Conservation (phyloP, 1,140 invertebrate genomes). For the Marisa cornuarietis region DNA sequence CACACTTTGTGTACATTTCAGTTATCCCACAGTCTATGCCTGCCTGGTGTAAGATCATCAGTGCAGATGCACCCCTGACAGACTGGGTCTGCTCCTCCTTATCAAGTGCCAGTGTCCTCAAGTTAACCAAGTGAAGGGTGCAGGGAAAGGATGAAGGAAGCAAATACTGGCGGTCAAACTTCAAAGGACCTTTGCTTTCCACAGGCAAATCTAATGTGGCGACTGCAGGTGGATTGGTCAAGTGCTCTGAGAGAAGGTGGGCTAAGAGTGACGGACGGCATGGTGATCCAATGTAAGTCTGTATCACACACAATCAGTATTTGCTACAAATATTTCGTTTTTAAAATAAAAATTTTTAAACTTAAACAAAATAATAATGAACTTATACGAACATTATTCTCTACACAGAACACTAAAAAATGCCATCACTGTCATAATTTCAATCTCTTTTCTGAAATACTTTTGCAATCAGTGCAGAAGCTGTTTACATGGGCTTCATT, state of each 20-base stretch:
- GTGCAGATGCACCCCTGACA: slow-evolving; percentile 8
- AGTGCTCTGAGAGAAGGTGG: slow-evolving; percentile 24
- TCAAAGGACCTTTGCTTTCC: slow-evolving; percentile 73
- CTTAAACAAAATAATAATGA: not conserved
- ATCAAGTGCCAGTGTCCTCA: slow-evolving; percentile 20
- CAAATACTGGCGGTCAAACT: slow-evolving; percentile 5
- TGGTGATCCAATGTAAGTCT: not conserved
- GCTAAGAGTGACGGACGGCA: slow-evolving; percentile 31
- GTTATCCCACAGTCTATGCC: slow-evolving; percentile 31
- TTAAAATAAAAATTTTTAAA: not conserved
- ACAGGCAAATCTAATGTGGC: slow-evolving; percentile 67
- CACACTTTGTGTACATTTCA: slow-evolving; percentile 22
- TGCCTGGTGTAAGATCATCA: slow-evolving; percentile 28
- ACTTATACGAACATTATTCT: not conserved
- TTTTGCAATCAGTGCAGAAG: no score
- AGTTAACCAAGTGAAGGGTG: slow-evolving; percentile 44
- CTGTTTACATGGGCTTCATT: no score
- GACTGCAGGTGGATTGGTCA: slow-evolving; percentile 27
- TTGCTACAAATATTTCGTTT: not conserved
- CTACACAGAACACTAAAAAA: slow-evolving; percentile 36
- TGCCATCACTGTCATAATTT: slow-evolving; percentile 70
- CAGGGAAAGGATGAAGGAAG: slow-evolving; percentile 65
- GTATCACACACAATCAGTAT: not conserved
- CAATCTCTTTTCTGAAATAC: no score
- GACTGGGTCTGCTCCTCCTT: not conserved